A percentile compares a stretch with the other conserved stretches of the same genome.
Evolutionary conservation across 2,113 vertebrate genomes (phyloP).

Genomic region (Tympanuchus pallidicinctus): DNA sequence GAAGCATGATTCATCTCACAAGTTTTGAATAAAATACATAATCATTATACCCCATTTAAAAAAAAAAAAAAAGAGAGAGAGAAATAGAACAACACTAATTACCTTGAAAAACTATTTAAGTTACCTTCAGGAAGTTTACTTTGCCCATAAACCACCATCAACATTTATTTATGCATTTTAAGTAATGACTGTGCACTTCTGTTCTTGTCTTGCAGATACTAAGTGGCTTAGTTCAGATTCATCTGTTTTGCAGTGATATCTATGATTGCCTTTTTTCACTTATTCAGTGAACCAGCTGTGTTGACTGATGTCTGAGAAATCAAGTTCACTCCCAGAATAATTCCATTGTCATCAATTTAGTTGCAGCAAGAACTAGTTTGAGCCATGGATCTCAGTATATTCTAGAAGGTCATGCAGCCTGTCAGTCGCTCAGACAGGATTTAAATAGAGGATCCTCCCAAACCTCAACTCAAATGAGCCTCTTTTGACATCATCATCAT

Average conservation of each 20-base stretch:
- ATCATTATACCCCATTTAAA: background rate
- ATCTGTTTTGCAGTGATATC: conserved; percentile 6
- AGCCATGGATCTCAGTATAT: background rate
- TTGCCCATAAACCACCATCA: background rate
- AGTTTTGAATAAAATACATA: background rate
- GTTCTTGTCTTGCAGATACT: background rate
- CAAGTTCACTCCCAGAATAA: conserved; percentile 38
- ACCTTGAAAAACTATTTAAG: background rate
- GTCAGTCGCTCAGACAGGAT: conserved; percentile 28
- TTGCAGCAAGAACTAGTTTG: background rate
- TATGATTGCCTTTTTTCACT: conserved; percentile 13
- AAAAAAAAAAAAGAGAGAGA: no score
- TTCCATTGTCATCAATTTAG: conserved; percentile 26
- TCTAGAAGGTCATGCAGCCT: conserved; percentile 38
- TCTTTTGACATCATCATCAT: conserved; percentile 40
- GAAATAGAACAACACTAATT: background rate
- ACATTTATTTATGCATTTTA: background rate
- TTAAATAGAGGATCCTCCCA: conserved; percentile 42
- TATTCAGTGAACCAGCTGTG: conserved; percentile 33
- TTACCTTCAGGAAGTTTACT: background rate
- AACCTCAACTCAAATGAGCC: conserved; percentile 20
- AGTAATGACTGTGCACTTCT: background rate
- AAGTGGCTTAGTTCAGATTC: background rate
- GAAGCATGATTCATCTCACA: background rate
- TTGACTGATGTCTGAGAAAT: conserved; percentile 46